phyloP scores from a whole-genome alignment of 30 jellyfish, hydroid and myxozoan genomes.

The Catostylus mosaicus region DNA sequence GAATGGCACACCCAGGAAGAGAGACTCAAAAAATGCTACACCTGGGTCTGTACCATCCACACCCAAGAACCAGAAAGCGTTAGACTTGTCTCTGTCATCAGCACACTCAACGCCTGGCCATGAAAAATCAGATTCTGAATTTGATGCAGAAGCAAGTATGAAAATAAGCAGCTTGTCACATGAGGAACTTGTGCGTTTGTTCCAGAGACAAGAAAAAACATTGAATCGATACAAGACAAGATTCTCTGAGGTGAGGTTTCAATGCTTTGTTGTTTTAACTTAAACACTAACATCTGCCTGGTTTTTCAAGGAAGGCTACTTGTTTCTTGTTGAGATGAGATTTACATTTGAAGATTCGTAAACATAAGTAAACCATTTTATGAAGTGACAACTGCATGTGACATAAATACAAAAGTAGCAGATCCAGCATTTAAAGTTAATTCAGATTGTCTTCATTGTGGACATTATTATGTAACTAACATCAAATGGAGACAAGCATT shows the following conservation, averaged over 20 bases:
- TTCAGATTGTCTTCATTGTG: too few relatives aligned
- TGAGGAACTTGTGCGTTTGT: conserved; percentile 68
- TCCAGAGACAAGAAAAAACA: conserved; percentile 79
- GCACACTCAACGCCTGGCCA: conserved; percentile 74
- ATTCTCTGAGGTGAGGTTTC: conserved; percentile 79
- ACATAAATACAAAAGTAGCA: too few relatives aligned
- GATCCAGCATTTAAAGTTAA: too few relatives aligned
- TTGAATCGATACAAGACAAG: conserved; percentile 72
- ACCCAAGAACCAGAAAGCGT: conserved; percentile 49
- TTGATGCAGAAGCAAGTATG: conserved; percentile 73
- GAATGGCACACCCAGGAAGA: neutral
- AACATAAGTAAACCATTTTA: too few relatives aligned
- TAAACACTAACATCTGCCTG: too few relatives aligned
- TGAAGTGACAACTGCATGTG: too few relatives aligned
- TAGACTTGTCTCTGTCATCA: conserved; percentile 29
- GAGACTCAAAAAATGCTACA: conserved; percentile 3
- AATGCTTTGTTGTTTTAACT: too few relatives aligned
- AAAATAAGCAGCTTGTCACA: conserved; percentile 48
- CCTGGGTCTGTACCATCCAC: conserved; percentile 66
- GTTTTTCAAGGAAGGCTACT: too few relatives aligned
- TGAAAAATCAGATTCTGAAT: conserved; percentile 84
- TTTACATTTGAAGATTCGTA: too few relatives aligned
- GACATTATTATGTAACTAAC: too few relatives aligned
- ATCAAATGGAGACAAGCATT: too few relatives aligned
- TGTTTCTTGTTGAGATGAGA: too few relatives aligned